These are phyloP conservation scores for Drosophila yooni DNA, from an alignment of 2,888 invertebrate species.

Conservation along the genomic window DNA sequence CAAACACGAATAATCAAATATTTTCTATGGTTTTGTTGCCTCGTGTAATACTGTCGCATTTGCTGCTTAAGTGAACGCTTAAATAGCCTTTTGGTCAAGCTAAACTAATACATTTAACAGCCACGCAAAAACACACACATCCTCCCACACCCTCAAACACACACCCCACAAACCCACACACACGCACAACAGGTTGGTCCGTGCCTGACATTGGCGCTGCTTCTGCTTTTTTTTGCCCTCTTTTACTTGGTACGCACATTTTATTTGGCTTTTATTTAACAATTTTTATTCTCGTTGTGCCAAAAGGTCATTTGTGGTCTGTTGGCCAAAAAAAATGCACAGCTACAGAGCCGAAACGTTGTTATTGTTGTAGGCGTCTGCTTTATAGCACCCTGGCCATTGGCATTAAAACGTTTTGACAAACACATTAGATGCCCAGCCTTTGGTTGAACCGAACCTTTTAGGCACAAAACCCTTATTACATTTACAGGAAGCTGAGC, in stretches of 20 bases:
- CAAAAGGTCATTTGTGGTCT: conserved; percentile 74
- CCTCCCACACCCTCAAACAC: fast-evolving
- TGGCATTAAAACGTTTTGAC: conserved; percentile 76
- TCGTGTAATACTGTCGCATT: conserved; percentile 43
- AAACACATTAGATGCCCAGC: conserved; percentile 69
- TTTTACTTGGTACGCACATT: conserved; percentile 63
- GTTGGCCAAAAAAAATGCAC: conserved; percentile 40
- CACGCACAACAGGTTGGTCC: conserved; percentile 68
- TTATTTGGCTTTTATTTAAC: conserved; percentile 77
- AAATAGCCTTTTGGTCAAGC: conserved; percentile 65
- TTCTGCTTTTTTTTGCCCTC: conserved; percentile 19
- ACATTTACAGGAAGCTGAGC: conserved; percentile 31
- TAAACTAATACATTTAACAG: conserved; percentile 72
- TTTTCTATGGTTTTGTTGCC: conserved; percentile 22
- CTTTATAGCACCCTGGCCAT: conserved; percentile 64
- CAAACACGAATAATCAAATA: neutral
- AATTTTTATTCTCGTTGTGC: conserved; percentile 73
- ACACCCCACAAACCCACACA: neutral
- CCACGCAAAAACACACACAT: conserved; percentile 6
- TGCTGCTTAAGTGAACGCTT: conserved; percentile 64
- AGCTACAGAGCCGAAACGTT: conserved; percentile 10
- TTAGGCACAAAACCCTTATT: conserved; percentile 30
- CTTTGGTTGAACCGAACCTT: conserved; percentile 45
- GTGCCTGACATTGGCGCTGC: conserved; percentile 49
- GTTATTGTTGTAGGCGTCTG: conserved; percentile 51